Evolutionary conservation across 37 sponge, comb jelly and placozoan genomes (phyloP), one percentile per base, ranked within the genome.

Genomic region (Bolinopsis microptera): DNA sequence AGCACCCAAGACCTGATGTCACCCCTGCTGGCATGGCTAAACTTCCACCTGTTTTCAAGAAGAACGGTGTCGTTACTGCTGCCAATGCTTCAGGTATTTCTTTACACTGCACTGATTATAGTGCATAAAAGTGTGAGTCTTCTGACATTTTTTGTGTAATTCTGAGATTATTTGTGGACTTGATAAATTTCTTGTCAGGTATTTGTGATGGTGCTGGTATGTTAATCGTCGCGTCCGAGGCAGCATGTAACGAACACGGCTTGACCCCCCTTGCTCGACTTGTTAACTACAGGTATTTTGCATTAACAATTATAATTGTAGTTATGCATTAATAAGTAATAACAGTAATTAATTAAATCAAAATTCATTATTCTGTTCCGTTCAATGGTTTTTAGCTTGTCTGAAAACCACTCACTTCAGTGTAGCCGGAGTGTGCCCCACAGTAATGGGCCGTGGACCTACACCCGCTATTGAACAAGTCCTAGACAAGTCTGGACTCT

Each of bases 361-460:
- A n/a, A n/a, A n/a, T n/a, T n/a, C n/a, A n/a, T n/a, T n/a, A n/a
- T n/a, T n/a, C n/a, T n/a, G n/a, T n/a, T n/a, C n/a, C n/a, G n/a
- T n/a, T n/a, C n/a, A n/a, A n/a, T n/a, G n/a, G n/a, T n/a, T n/a
- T n/a, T n/a, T n/a, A n/a, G n/a, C n/a, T n/a, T n/a, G n/a, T n/a
- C n/a, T n/a, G n/a, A n/a, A n/a, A n/a, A n/a, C n/a, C n/a, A n/a
- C n/a, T n/a, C n/a, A n/a, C n/a, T n/a, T 48, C 61, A 86, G 90
- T 86, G 90, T 86, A 1, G 90, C 95, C 31, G 99, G 99, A 48
- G 99, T 98, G 68, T 97, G 97, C 69, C 99, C 99, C 38, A 94
- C 94, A 32, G 95, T 98, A 24, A 98, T 98, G 99, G 99, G 99
- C 0, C 97, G 97, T 39, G 99, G 99, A 16, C 99, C 99, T 16